phyloP scores from a whole-genome alignment of 2,113 vertebrate species.

The Sapayoa aenigma region DNA sequence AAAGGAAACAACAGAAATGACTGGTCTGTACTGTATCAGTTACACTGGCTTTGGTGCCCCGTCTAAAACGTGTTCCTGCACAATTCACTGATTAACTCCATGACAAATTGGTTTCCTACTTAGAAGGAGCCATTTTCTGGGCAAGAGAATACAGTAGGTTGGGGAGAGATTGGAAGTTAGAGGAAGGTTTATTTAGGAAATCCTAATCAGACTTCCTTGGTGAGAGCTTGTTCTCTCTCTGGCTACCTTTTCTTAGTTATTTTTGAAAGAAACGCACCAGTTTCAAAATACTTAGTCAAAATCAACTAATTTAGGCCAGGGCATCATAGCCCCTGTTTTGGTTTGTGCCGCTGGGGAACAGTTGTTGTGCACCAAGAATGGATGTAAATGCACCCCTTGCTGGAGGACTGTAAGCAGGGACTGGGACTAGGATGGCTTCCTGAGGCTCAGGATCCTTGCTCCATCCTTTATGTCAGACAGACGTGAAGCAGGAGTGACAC shows the following conservation, averaged over 20 bases:
- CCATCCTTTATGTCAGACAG: neutral
- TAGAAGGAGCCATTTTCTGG: neutral
- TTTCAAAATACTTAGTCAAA: neutral
- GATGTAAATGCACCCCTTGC: neutral
- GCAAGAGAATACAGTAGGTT: neutral
- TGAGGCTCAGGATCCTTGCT: accelerated
- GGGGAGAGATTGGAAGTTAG: neutral
- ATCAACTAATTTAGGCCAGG: neutral
- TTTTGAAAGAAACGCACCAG: neutral
- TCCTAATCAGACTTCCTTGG: neutral
- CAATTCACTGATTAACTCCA: neutral
- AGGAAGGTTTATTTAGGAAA: neutral
- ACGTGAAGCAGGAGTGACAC: neutral
- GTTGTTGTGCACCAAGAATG: neutral
- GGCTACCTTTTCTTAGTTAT: neutral
- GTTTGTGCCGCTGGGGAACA: neutral
- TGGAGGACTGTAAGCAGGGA: neutral
- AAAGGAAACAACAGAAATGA: constrained; percentile 5
- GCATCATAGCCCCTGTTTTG: neutral
- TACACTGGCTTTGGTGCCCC: constrained; percentile 5
- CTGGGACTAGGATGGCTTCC: neutral
- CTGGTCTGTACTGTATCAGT: neutral
- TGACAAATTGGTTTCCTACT: neutral
- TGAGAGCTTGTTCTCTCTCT: neutral
- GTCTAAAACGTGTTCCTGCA: neutral